phyloP scores from a whole-genome alignment of 1,140 invertebrate species.

The Drosophila insularis region DNA sequence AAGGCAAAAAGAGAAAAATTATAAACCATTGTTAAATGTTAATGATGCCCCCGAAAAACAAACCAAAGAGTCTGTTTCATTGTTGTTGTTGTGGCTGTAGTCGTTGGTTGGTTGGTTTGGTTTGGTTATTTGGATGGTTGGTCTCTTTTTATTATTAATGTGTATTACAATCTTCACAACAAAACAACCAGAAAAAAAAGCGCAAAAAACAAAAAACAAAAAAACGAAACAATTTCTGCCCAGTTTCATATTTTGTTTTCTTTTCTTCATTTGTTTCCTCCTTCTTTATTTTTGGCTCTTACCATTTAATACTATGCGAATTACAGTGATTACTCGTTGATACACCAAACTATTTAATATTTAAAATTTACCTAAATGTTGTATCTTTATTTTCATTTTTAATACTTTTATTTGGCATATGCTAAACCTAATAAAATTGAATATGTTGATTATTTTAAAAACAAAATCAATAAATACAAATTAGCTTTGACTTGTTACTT shows the following conservation, averaged over 20 bases:
- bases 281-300: not conserved
- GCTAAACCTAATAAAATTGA: no score
- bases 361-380: no score
- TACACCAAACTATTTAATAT: no score
- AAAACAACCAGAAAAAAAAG: conserved; percentile 11
- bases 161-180: conserved; percentile 35
- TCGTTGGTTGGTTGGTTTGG: not conserved
- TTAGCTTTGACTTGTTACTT: no score
- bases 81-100: conserved; percentile 29
- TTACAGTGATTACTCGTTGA: not conserved
- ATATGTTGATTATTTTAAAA: no score
- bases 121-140: conserved; percentile 6
- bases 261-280: not conserved
- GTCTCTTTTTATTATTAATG: conserved; percentile 30
- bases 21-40: conserved; percentile 47
- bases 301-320: not conserved
- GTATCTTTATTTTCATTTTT: no score
- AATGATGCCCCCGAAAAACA: conserved; percentile 41
- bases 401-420: no score
- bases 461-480: no score
- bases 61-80: conserved; percentile 14
- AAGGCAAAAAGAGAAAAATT: conserved; percentile 20
- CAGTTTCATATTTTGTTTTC: conserved; percentile 18
- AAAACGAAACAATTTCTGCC: conserved; percentile 19
- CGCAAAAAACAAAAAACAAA: not conserved